phyloP scores from a whole-genome alignment of 2,888 invertebrate species.

The Hirtodrosophila confusa region DNA sequence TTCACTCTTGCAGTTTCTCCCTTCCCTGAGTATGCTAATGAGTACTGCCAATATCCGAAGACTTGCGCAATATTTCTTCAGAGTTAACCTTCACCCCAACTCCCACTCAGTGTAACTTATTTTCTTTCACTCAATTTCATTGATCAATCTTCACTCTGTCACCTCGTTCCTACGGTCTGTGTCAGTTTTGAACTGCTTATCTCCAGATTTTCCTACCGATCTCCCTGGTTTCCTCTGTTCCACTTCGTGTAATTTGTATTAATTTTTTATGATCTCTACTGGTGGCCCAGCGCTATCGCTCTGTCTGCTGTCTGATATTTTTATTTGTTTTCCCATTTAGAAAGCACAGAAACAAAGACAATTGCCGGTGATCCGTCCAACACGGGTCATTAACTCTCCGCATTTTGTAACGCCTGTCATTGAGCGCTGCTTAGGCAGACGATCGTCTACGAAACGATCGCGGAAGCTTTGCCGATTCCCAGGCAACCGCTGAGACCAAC shows the following conservation, averaged over 20 bases:
- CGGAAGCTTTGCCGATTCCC: conserved; percentile 64
- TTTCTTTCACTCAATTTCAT: conserved; percentile 5
- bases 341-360: conserved; percentile 68
- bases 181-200: conserved; percentile 26
- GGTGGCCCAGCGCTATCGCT: conserved; percentile 34
- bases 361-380: conserved; percentile 65
- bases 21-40: too few species aligned
- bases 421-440: conserved; percentile 76
- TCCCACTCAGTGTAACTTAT: conserved; percentile 3
- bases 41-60: too few species aligned
- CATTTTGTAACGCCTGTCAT: conserved; percentile 77
- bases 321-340: conserved; percentile 77
- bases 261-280: conserved; percentile 70
- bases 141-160: conserved; percentile 18
- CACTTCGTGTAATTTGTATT: conserved; percentile 68
- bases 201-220: conserved; percentile 31
- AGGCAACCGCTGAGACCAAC: conserved; percentile 21
- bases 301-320: conserved; percentile 20
- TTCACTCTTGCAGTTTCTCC: too few species aligned
- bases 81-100: too few species aligned
- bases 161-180: not conserved
- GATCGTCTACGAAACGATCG: conserved; percentile 39
- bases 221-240: conserved; percentile 20
- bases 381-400: conserved; percentile 69
- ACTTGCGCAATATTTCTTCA: too few species aligned